Evolutionary conservation across 2,113 vertebrate species (phyloP).

Genomic region (Ctenodactylus gundi): DNA sequence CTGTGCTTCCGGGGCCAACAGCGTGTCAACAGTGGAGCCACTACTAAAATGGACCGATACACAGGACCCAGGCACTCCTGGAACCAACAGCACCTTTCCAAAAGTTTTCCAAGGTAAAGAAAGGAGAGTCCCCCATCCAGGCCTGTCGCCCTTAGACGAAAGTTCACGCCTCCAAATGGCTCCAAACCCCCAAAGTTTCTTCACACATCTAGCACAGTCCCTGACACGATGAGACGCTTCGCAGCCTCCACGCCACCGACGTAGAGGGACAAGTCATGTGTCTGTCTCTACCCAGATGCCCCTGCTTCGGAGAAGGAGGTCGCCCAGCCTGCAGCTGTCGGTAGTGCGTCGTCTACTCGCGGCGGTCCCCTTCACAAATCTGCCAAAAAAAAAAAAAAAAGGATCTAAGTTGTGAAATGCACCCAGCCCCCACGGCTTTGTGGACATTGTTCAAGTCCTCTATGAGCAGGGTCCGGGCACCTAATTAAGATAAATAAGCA

Average conservation of each 20-base stretch:
- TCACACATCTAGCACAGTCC: background rate
- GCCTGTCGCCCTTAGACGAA: background rate
- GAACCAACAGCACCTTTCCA: background rate
- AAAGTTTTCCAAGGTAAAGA: background rate
- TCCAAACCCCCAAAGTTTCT: background rate
- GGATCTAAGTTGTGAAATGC: background rate
- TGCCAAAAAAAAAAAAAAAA: background rate
- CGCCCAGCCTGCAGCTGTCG: background rate
- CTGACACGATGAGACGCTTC: rapidly evolving
- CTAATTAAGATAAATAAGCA: conserved; percentile 31
- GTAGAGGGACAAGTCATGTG: rapidly evolving
- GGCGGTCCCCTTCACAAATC: background rate
- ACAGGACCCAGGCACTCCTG: background rate
- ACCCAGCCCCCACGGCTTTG: background rate
- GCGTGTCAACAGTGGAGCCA: background rate
- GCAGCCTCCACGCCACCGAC: rapidly evolving
- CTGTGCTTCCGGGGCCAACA: too few relatives aligned
- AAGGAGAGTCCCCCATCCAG: background rate
- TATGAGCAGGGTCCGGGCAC: background rate
- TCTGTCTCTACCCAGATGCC: background rate
- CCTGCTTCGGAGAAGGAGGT: rapidly evolving
- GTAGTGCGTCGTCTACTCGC: rapidly evolving
- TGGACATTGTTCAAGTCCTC: background rate
- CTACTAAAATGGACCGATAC: background rate
- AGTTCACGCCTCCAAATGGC: too few relatives aligned